Evolutionary conservation across 2,797 vertebrate species (phyloP), one percentile per base, ranked within the genome.

Genomic region (Cyprinodon diabolis): DNA sequence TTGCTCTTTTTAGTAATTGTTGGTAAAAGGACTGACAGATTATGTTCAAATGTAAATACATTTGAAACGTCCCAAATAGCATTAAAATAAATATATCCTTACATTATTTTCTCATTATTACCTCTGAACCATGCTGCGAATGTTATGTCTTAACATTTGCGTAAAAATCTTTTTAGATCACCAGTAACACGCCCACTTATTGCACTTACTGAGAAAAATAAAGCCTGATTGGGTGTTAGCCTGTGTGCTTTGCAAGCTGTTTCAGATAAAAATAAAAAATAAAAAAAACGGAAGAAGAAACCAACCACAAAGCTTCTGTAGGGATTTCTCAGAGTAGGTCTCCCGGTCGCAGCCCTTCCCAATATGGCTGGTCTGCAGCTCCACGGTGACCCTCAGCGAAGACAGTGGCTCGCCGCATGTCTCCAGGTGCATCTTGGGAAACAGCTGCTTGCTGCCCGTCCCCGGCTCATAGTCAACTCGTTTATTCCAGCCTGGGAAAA

Each of bases 311-410:
- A 99, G 93, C 71, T 97, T 97, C 91, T 98, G 97, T 35, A 98
- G 94, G 30, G 97, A 97, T 81, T 97, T 97, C 89, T 99, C 97
- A 0, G 97, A 97, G 92, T 98, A 98, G 0, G 97, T 97, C 87
- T 98, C 96, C 0, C 96, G 95, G 76, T 99, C 97, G 12, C 98
- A 99, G 82, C 97, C 97, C 78, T 97, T 98, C n/a, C 97, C 96
- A 0, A 96, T 97, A 81, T 95, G 96, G 58, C 95, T 97, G 58
- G 95, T 98, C 93, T 98, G 97, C 63, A 99, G 92, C 75, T 99
- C 96, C 30, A 96, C 95, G 0, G 93, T 96, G 76, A 95, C 94
- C 81, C 96, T 96, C 80, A 97, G 94, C 0, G 95, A 98, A 1
- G 98, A 98, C 85, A 99, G 95, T 0, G 95, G 96, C 3, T 96